phyloP scores from a whole-genome alignment of 2,888 invertebrate genomes.

The Lomographa bimaculata region DNA sequence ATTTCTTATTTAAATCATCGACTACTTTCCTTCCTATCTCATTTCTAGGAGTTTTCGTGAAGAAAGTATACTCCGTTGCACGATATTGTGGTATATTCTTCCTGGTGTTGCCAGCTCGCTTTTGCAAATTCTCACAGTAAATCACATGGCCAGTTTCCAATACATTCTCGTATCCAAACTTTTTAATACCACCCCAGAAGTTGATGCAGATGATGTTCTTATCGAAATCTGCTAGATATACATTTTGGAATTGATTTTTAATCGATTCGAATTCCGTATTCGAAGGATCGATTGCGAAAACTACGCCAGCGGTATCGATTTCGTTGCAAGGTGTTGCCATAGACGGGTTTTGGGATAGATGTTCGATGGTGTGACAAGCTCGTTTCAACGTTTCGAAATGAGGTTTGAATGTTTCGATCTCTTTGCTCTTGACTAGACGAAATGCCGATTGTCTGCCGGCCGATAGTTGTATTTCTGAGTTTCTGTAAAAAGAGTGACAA shows the following conservation, averaged over 20 bases:
- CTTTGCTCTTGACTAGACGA: constrained; percentile 49
- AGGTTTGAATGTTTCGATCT: constrained; percentile 35
- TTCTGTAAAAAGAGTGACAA: constrained; percentile 46
- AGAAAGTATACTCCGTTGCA: constrained; percentile 84
- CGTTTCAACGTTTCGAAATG: constrained; percentile 49
- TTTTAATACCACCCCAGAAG: constrained; percentile 81
- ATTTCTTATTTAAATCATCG: constrained; percentile 62
- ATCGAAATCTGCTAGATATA: constrained; percentile 83
- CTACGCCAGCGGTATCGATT: constrained; percentile 88
- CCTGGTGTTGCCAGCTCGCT: constrained; percentile 76
- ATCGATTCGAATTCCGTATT: constrained; percentile 61
- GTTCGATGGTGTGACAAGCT: constrained; percentile 70
- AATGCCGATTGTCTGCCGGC: constrained; percentile 79
- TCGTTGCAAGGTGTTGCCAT: constrained; percentile 82
- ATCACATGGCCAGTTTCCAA: constrained; percentile 83
- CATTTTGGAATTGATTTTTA: constrained; percentile 75
- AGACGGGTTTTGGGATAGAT: constrained; percentile 55
- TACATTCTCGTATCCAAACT: constrained; percentile 79
- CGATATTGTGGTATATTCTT: constrained; percentile 82
- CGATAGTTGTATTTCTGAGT: constrained; percentile 81
- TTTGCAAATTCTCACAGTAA: constrained; percentile 86
- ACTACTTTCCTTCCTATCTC: constrained; percentile 70
- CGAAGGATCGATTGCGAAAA: constrained; percentile 82
- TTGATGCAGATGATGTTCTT: constrained; percentile 79
- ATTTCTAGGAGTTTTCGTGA: constrained; percentile 85